Evolutionary conservation across 2,797 vertebrate genomes (phyloP).

Genomic region (Premnoplex brunnescens): DNA sequence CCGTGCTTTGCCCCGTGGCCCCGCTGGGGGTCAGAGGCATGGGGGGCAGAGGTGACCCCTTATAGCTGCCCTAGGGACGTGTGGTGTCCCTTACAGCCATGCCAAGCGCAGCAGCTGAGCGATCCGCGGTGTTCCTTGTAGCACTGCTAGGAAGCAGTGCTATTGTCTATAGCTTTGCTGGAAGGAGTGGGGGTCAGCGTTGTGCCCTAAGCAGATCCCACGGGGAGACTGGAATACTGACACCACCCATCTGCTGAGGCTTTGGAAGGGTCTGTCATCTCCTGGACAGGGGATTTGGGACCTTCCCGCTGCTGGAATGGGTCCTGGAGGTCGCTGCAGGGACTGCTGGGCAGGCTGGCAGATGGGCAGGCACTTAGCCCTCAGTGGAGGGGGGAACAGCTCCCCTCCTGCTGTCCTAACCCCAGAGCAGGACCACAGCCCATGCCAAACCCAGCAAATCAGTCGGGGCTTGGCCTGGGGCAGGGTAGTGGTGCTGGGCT

Average conservation of each 20-base stretch:
- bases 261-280: neutral
- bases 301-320: fast-evolving
- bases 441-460: fast-evolving
- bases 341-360: neutral
- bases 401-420: neutral
- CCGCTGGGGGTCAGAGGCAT: too few species aligned
- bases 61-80: fast-evolving
- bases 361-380: neutral
- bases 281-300: neutral
- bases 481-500: neutral
- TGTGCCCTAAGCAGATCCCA: neutral
- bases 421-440: neutral
- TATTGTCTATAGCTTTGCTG: neutral
- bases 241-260: neutral
- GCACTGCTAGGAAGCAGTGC: neutral
- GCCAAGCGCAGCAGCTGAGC: fast-evolving
- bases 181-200: neutral
- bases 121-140: neutral
- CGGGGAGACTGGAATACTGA: neutral
- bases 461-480: fast-evolving
- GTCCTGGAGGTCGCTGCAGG: fast-evolving
- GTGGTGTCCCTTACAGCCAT: fast-evolving
- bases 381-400: fast-evolving
- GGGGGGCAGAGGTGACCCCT: neutral
- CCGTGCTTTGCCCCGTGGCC: neutral